Percentiles rank a stretch among this genome's conserved stretches.
Evolutionary conservation across 2,888 invertebrate genomes (phyloP).

Genomic region (Morpho deidamia): DNA sequence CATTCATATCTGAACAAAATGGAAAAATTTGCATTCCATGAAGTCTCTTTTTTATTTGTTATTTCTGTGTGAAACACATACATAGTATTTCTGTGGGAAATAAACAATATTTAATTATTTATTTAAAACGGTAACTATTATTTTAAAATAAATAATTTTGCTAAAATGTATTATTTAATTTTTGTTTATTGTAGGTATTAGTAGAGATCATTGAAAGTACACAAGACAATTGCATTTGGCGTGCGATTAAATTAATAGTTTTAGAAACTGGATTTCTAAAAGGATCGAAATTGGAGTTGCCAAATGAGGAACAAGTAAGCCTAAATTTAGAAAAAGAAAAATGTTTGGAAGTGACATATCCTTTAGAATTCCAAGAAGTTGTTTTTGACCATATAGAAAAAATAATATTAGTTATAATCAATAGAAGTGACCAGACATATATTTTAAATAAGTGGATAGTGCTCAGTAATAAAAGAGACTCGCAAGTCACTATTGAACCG

Average conservation of each 20-base stretch:
- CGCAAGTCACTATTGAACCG: conserved; percentile 71
- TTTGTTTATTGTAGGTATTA: conserved; percentile 54
- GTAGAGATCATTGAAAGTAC: conserved; percentile 86
- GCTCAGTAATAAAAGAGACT: conserved; percentile 67
- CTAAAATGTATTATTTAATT: too few relatives aligned
- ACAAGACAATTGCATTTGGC: conserved; percentile 77
- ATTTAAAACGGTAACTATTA: too few relatives aligned
- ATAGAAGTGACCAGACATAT: conserved; percentile 63
- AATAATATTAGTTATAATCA: conserved; percentile 45
- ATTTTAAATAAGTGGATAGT: conserved; percentile 71
- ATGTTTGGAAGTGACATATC: conserved; percentile 74
- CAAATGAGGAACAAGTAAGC: conserved; percentile 37
- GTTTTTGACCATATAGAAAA: conserved; percentile 47
- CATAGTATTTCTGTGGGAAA: too few relatives aligned
- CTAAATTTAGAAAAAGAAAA: conserved; percentile 58
- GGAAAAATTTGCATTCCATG: too few relatives aligned
- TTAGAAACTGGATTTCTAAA: conserved; percentile 45
- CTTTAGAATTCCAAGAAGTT: conserved; percentile 63
- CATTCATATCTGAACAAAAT: too few relatives aligned
- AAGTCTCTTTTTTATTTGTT: too few relatives aligned
- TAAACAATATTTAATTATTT: too few relatives aligned
- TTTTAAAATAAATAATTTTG: too few relatives aligned
- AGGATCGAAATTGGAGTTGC: conserved; percentile 14
- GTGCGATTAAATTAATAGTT: conserved; percentile 71
- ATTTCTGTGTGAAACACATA: too few relatives aligned